phyloP scores from a whole-genome alignment of 1,140 invertebrate genomes.

The Calliphora vicina region DNA sequence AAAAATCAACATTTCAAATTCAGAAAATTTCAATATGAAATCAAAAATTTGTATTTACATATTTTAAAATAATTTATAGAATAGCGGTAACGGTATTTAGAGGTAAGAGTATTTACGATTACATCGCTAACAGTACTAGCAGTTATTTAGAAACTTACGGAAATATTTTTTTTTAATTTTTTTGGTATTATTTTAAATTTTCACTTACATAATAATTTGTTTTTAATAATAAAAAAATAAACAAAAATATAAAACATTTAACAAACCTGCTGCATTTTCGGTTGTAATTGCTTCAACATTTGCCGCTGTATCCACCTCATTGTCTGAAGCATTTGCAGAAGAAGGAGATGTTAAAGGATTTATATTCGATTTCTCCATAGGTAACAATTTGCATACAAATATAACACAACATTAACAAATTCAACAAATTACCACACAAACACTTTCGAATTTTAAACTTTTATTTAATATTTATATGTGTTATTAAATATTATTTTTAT shows the following conservation, averaged over 20 bases:
- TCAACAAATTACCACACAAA: neutral
- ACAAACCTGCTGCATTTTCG: conserved; percentile 11
- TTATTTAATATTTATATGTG: neutral
- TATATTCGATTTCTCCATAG: conserved; percentile 20
- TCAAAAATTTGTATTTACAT: too few species aligned
- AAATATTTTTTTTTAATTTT: too few species aligned
- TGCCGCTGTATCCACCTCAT: neutral
- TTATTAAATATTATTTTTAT: neutral
- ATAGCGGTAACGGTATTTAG: too few species aligned
- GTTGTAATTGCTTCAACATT: neutral
- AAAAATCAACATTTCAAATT: too few species aligned
- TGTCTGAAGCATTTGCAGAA: neutral
- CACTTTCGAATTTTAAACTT: neutral
- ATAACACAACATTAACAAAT: conserved; percentile 20
- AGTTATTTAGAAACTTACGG: too few species aligned
- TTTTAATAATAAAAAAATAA: neutral
- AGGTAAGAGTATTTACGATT: too few species aligned
- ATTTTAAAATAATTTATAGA: too few species aligned
- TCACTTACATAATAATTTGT: neutral
- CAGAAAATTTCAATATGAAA: too few species aligned
- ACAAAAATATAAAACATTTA: neutral
- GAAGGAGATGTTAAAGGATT: conserved; percentile 21
- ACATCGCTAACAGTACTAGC: too few species aligned
- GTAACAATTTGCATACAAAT: conserved; percentile 11
- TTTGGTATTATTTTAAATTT: neutral